Evolutionary conservation across 2,797 vertebrate species (phyloP).

Genomic region (Spinus pinus): DNA sequence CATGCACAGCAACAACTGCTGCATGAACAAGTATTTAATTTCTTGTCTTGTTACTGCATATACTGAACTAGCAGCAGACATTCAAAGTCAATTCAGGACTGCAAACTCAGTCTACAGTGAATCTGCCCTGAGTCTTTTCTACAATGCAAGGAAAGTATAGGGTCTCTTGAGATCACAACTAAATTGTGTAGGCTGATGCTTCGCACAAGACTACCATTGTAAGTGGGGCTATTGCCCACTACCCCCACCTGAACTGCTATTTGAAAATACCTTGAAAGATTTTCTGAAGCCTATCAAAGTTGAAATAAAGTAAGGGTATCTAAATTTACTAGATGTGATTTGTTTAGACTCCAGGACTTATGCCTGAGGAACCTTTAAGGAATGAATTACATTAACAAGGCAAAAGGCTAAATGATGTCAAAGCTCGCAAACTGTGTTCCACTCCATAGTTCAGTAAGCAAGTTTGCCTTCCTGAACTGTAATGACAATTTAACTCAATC

Average conservation of each 20-base stretch:
- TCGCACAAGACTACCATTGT: neutral
- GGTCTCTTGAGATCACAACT: neutral
- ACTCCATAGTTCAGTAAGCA: neutral
- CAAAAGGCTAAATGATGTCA: neutral
- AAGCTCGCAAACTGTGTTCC: neutral
- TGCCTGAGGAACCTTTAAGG: neutral
- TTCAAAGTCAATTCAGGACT: neutral
- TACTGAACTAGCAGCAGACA: neutral
- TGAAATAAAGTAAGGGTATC: neutral
- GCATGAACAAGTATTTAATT: neutral
- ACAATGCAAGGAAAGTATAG: neutral
- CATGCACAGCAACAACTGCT: neutral
- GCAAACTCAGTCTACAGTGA: neutral
- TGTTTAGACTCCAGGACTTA: neutral
- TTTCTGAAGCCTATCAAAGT: neutral
- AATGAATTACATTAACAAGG: neutral
- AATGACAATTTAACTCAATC: neutral
- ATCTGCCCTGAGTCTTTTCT: neutral
- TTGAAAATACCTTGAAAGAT: neutral
- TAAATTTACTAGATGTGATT: neutral
- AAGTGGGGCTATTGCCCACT: neutral
- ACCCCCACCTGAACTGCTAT: neutral
- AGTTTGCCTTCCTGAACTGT: neutral
- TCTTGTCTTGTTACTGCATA: neutral
- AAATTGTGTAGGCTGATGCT: neutral